Evolutionary conservation across 2,113 vertebrate genomes (phyloP).

Genomic region (Talpa occidentalis): DNA sequence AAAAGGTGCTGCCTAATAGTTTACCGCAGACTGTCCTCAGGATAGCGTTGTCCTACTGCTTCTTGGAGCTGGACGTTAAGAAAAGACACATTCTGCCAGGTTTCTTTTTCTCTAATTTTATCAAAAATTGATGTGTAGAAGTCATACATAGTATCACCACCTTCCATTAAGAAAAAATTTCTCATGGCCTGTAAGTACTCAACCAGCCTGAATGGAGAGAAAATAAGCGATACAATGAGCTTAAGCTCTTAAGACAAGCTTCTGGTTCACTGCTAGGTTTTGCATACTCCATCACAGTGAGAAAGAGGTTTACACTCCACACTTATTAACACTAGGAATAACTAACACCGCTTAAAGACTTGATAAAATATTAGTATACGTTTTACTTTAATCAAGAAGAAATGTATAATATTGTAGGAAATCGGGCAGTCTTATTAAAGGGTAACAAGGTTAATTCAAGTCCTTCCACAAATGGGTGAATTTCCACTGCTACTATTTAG

Average conservation of each 20-base stretch:
- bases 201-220: constrained; percentile 87
- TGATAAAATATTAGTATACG: not conserved
- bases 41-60: constrained; percentile 95
- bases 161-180: constrained; percentile 98
- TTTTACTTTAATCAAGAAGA: not conserved
- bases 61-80: constrained; percentile 97
- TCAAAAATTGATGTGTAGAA: constrained; percentile 99
- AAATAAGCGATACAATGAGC: not conserved
- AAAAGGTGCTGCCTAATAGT: not conserved
- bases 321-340: not conserved
- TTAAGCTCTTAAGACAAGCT: not conserved
- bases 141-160: constrained; percentile 99
- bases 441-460: not conserved
- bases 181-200: constrained; percentile 99
- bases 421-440: not conserved
- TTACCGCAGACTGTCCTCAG: constrained; percentile 96
- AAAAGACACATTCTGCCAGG: constrained; percentile 96
- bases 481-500: not conserved
- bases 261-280: not conserved
- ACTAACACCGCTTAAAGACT: not conserved
- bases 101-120: constrained; percentile 96
- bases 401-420: not conserved
- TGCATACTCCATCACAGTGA: not conserved
- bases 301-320: not conserved
- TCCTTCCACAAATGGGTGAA: not conserved